These are phyloP conservation scores for Mus spretus DNA, from an alignment of 2,797 vertebrate genomes.

Conservation along the genomic window DNA sequence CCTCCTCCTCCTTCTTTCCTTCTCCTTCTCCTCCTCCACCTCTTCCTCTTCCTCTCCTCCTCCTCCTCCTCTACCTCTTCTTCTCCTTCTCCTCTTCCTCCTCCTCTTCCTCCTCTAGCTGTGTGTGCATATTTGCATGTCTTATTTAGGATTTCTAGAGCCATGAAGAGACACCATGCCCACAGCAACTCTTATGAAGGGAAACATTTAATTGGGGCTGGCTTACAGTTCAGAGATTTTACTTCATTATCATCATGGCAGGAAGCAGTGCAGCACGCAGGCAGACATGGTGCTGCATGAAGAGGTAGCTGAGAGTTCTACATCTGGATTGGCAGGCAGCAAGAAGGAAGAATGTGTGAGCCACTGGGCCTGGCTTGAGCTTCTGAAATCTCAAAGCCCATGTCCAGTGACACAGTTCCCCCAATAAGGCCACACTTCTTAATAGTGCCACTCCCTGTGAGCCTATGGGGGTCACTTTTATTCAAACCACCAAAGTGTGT, in stretches of 20 bases:
- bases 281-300: not conserved
- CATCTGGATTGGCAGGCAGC: not conserved
- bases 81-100: not conserved
- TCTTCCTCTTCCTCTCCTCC: too few relatives aligned
- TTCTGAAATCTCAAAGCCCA: not conserved
- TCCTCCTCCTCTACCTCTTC: not conserved
- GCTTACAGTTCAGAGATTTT: not conserved
- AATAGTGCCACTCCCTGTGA: not conserved
- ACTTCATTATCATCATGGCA: not conserved
- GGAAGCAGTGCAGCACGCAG: not conserved
- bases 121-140: not conserved
- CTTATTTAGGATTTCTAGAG: not conserved
- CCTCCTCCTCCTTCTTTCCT: rapidly evolving
- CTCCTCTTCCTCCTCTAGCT: too few relatives aligned
- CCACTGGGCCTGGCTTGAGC: not conserved
- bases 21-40: not conserved
- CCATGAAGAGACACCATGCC: not conserved
- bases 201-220: not conserved
- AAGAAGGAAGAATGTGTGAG: not conserved
- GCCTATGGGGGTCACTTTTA: not conserved
- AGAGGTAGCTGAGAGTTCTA: not conserved
- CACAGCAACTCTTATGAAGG: not conserved
- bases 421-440: not conserved
- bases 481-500: not conserved
- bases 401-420: not conserved